Conservation (phyloP, 2,888 invertebrate species). For the Xestia sexstrigata region DNA sequence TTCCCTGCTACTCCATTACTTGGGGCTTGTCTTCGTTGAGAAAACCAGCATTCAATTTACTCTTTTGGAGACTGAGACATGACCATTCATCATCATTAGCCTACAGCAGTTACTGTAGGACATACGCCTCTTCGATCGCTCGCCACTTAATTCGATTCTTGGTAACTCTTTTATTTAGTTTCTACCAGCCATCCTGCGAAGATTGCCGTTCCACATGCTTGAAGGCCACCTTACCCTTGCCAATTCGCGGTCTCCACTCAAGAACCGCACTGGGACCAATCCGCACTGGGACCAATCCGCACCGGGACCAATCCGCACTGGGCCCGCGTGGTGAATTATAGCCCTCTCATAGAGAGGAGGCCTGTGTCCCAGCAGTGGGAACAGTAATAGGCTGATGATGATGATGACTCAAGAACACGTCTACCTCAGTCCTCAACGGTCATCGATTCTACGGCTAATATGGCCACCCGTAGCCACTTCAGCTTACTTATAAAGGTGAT, state of each 20-base stretch:
- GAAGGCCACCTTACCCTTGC: not conserved
- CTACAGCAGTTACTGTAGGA: not conserved
- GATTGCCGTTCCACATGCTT: not conserved
- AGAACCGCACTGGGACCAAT: too few relatives aligned
- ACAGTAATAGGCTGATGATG: too few relatives aligned
- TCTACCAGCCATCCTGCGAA: not conserved
- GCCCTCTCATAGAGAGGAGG: too few relatives aligned
- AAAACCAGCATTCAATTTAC: not conserved
- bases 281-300: too few relatives aligned
- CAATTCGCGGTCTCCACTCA: not conserved
- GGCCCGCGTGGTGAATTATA: too few relatives aligned
- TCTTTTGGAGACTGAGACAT: not conserved
- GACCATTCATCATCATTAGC: not conserved
- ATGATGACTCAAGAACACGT: not conserved
- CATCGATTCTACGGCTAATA: not conserved
- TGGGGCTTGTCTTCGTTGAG: not conserved
- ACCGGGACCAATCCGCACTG: too few relatives aligned
- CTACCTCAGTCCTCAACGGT: not conserved
- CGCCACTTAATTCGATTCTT: not conserved
- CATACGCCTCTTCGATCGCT: not conserved
- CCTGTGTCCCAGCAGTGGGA: too few relatives aligned
- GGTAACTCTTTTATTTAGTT: not conserved
- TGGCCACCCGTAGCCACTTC: not conserved
- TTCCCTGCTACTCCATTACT: not conserved
- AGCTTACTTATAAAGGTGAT: not conserved